These are phyloP conservation scores for Athalia circularis DNA, from an alignment of 2,888 invertebrate genomes.

Conservation along the genomic window DNA sequence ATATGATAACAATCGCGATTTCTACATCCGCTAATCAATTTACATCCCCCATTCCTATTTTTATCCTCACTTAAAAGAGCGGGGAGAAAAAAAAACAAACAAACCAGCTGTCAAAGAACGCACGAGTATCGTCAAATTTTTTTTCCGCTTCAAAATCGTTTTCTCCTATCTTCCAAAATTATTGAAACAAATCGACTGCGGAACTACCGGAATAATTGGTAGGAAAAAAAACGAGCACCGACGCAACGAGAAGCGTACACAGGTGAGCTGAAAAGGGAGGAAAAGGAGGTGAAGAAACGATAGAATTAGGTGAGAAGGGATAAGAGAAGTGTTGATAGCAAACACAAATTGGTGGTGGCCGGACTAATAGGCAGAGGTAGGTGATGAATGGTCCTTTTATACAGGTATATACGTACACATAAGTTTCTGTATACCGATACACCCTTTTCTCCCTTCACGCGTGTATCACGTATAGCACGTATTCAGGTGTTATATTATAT, in stretches of 20 bases:
- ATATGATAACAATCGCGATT: background rate
- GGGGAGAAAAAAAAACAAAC: too few relatives aligned
- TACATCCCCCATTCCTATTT: too few relatives aligned
- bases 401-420: background rate
- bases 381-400: conserved; percentile 63
- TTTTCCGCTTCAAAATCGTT: too few relatives aligned
- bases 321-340: conserved; percentile 57
- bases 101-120: too few relatives aligned
- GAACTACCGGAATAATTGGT: too few relatives aligned
- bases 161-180: too few relatives aligned
- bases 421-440: background rate
- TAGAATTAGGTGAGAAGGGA: conserved; percentile 8
- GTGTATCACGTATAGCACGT: conserved; percentile 46
- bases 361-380: conserved; percentile 56
- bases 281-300: conserved; percentile 24
- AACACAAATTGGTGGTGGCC: conserved; percentile 61
- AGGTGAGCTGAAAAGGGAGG: conserved; percentile 9
- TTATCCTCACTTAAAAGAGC: too few relatives aligned
- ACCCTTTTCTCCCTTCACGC: background rate
- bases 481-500: conserved; percentile 56
- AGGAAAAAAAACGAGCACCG: too few relatives aligned
- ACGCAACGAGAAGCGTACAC: background rate
- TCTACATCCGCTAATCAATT: background rate
- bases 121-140: too few relatives aligned
- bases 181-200: too few relatives aligned